Evolutionary conservation across 2,797 vertebrate species (phyloP).

Genomic region (Synaphobranchus kaupii): DNA sequence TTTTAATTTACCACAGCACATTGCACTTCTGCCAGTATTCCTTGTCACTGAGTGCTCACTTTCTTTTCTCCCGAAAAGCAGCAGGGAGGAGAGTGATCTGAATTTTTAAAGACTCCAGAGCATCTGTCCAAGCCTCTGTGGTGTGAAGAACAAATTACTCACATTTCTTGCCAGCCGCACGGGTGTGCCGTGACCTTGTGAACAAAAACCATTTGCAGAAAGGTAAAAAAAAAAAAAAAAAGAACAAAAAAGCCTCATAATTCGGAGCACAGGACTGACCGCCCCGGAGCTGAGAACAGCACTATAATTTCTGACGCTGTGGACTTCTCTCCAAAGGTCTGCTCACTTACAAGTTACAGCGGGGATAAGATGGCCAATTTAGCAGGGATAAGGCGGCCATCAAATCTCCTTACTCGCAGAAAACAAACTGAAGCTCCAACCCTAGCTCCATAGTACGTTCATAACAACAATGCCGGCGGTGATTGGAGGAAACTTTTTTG

Average conservation of each 20-base stretch:
- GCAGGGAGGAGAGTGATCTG: neutral
- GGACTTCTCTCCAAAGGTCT: neutral
- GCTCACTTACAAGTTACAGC: neutral
- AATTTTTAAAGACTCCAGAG: conserved; percentile 10
- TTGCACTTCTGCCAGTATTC: neutral
- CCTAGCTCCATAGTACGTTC: neutral
- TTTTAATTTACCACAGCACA: neutral
- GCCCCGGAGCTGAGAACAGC: too few species aligned
- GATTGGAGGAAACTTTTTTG: too few species aligned
- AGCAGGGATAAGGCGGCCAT: neutral
- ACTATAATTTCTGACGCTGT: neutral
- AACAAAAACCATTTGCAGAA: neutral
- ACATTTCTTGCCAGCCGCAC: conserved; percentile 28
- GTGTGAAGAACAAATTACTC: conserved; percentile 31
- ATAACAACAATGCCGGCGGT: neutral
- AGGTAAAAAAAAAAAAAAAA: too few species aligned
- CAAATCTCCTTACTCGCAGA: too few species aligned
- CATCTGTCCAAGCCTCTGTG: conserved; percentile 30
- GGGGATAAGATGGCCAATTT: neutral
- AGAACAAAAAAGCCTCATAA: neutral
- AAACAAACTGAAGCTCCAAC: too few species aligned
- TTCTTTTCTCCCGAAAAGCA: neutral
- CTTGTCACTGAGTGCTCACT: neutral
- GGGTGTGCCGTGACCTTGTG: conserved; percentile 34
- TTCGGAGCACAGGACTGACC: neutral